Base-by-base conservation (phyloP, 2,888 invertebrate species). In the Hoplodrina blanda region DNA sequence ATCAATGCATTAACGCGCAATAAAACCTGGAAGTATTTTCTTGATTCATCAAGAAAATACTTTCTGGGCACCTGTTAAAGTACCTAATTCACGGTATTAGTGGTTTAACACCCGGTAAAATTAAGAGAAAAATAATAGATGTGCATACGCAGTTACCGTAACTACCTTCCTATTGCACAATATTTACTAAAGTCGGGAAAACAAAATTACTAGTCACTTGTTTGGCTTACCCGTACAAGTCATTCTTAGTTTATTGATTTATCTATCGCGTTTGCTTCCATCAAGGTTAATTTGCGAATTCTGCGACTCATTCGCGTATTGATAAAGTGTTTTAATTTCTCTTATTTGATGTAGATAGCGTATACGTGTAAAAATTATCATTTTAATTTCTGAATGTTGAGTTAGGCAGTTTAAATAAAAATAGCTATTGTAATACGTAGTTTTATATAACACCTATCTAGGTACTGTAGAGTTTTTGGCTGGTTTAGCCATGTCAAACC, bases 181-280 rank as follows among this genome's bases (percentile, higher is more conserved):
- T 37, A 37, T 57, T 78, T 67, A n/a, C 30, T 46, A 17, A 2
- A 41, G 37, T 5, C 6, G 15, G 46, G 13, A 77, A 74, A 59
- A 62, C n/a, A 46, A 52, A 54, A 41, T 19, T 4, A 46, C 19
- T 25, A 37, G 66, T 52, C 50, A 67, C 17, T 63, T 64, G 20
- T 7, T n/a, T 25, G n/a, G 49, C 25, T 57, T 46, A 54, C 19
- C 17, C 15, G 8, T 63, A 74, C 79, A 74, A 68, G 63, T 74
- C 64, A 77, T 68, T 64, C 50, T 46, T 19, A 50, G 8, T 61
- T 61, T 62, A 71, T 71, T 70, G 56, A 76, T 76, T 61, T 76
- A 57, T 49, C 46, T 49, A 8, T 41, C 30, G 8, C 15, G 17
- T 44, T 69, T 69, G 49, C 53, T 15, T 20, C 17, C n/a, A 11